Evolutionary conservation across 2,888 invertebrate genomes (phyloP).

Genomic region (Eledone cirrhosa): DNA sequence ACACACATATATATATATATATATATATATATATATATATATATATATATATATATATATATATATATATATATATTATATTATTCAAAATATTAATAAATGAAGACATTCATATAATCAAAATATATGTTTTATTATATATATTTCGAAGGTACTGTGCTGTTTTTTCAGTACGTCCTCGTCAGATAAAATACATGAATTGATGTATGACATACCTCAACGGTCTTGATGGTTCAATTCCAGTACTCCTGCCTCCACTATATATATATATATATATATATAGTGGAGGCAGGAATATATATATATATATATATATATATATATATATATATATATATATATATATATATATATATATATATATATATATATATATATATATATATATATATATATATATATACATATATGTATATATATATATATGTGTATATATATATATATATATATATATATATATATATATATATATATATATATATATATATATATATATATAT

Average conservation of each 20-base stretch:
- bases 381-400: not conserved
- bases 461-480: not conserved
- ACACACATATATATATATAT: not conserved
- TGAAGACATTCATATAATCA: no score
- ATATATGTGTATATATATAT: not conserved
- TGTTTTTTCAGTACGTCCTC: no score
- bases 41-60: not conserved
- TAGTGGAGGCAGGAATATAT: no score
- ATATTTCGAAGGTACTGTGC: no score
- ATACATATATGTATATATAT: not conserved
- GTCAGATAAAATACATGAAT: no score
- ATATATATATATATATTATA: not conserved
- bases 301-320: slow-evolving; percentile 5
- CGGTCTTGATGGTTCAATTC: no score
- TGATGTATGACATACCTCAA: no score
- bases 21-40: not conserved
- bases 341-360: slow-evolving; percentile 6
- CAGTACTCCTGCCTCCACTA: no score
- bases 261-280: slow-evolving; percentile 6
- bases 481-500: not conserved
- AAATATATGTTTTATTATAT: no score
- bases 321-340: not conserved
- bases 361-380: not conserved
- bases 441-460: not conserved
- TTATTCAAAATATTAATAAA: no score